A percentile compares a stretch with the other conserved stretches of the same genome.
These are phyloP conservation scores for Panthera tigris DNA, from an alignment of 2,113 vertebrate genomes.

Conservation along the genomic window DNA sequence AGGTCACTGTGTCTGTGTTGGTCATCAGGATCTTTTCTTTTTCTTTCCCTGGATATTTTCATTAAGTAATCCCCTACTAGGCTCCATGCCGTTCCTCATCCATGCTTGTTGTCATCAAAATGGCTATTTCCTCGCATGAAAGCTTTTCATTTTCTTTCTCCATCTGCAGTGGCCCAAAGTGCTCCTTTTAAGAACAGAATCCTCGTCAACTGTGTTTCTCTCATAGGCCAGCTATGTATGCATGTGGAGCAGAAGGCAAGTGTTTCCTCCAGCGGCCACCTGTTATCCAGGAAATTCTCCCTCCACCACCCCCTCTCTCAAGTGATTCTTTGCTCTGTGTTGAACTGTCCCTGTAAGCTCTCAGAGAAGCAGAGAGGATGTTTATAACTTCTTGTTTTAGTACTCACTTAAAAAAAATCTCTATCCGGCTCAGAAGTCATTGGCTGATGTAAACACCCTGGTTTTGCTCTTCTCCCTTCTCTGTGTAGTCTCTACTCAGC, in stretches of 20 bases:
- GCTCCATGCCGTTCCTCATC: not conserved
- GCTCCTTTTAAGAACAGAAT: not conserved
- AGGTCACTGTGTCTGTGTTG: not conserved
- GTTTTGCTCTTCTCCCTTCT: not conserved
- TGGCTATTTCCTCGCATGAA: not conserved
- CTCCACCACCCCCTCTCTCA: fast-evolving
- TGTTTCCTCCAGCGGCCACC: not conserved
- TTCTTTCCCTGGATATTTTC: not conserved
- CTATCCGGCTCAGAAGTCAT: not conserved
- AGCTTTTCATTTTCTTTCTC: not conserved
- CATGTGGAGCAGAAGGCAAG: not conserved
- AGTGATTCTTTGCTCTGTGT: not conserved
- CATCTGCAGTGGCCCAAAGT: not conserved
- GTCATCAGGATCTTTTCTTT: not conserved
- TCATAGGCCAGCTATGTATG: not conserved
- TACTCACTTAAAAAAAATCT: not conserved
- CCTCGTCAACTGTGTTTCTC: not conserved
- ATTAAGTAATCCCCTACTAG: not conserved
- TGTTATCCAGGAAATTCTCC: not conserved
- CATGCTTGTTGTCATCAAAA: not conserved
- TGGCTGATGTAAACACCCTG: not conserved
- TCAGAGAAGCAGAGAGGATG: not conserved
- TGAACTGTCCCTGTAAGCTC: not conserved
- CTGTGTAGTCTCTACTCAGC: not conserved
- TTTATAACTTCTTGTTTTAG: not conserved